A percentile compares a stretch with the other conserved stretches of the same genome.
phyloP scores from a whole-genome alignment of 1,140 invertebrate species.

The Heliothis subflexa region DNA sequence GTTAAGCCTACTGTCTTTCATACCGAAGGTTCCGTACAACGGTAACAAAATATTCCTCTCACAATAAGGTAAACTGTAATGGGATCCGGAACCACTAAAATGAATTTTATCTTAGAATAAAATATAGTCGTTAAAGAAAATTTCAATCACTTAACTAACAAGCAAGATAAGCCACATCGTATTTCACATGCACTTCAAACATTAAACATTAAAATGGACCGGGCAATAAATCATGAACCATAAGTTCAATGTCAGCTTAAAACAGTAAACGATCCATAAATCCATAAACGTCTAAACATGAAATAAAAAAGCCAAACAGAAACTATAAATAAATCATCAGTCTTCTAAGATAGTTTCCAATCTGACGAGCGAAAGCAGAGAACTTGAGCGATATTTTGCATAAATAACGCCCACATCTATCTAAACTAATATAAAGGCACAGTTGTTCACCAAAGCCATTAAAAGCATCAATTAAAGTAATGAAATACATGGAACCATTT shows the following conservation, averaged over 20 bases:
- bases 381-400: constrained; percentile 14
- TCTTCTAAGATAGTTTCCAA: background rate
- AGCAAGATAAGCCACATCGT: background rate
- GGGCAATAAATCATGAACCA: constrained; percentile 11
- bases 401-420: constrained; percentile 5
- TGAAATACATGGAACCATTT: constrained; percentile 35
- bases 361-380: background rate
- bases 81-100: no score
- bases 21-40: background rate
- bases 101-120: no score
- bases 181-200: background rate
- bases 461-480: constrained; percentile 33
- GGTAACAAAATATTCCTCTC: background rate
- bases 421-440: background rate
- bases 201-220: background rate
- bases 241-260: constrained; percentile 7
- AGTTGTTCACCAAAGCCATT: constrained; percentile 29
- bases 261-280: constrained; percentile 18
- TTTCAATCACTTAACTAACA: no score
- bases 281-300: background rate
- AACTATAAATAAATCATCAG: constrained; percentile 15
- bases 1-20: no score
- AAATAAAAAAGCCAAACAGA: constrained; percentile 17
- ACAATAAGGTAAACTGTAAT: background rate
- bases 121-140: no score